Conservation (phyloP, 2,888 invertebrate species). For the Noctua comes region DNA sequence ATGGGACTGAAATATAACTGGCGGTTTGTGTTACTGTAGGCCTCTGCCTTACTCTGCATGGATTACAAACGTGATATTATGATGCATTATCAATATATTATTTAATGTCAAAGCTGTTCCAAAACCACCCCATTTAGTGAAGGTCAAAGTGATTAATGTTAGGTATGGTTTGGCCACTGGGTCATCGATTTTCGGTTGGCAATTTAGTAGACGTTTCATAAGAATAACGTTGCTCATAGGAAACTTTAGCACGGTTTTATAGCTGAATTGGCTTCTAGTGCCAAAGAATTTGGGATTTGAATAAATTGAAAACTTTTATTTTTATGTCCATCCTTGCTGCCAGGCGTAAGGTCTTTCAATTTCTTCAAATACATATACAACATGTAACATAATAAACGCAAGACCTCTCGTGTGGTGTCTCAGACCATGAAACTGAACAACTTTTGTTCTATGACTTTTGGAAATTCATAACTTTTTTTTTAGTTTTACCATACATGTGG, state of each 20-base stretch:
- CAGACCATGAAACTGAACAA: no score
- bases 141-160: constrained; percentile 39
- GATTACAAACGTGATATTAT: no score
- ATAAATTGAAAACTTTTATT: neutral
- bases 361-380: no score
- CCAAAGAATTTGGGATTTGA: neutral
- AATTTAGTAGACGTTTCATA: constrained; percentile 24
- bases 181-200: constrained; percentile 37
- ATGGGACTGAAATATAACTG: neutral
- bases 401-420: no score
- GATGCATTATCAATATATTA: constrained; percentile 21
- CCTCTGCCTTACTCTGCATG: neutral
- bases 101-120: constrained; percentile 11
- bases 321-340: no score
- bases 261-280: neutral
- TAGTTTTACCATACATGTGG: no score
- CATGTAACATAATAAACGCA: no score
- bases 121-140: constrained; percentile 27
- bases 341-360: no score
- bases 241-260: neutral
- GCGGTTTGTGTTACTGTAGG: neutral
- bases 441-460: no score
- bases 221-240: neutral
- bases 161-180: constrained; percentile 1
- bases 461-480: no score